Evolutionary conservation across 2,888 invertebrate species (phyloP), one percentile per base, ranked within the genome.

Genomic region (Melitaea athalia): DNA sequence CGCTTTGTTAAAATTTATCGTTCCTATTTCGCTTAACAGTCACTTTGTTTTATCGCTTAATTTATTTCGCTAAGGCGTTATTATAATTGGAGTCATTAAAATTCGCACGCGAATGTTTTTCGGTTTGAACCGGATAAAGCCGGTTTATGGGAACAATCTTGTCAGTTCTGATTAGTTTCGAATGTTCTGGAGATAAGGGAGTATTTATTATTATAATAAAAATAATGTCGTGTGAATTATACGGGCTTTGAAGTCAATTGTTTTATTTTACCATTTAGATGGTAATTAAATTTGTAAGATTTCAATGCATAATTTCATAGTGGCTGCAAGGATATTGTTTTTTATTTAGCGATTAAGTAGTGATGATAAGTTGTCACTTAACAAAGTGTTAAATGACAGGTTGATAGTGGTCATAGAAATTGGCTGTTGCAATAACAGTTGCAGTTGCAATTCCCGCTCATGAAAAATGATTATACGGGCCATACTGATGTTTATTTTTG

Each of bases 21-120:
- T 63, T 66, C 72, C 73, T 74, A 70, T 74, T 74, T 72, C 72
- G 75, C 71, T 75, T 73, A 75, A 71, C 69, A 72, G 73, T 74
- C 75, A 68, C 72, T 77, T 76, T 75, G 74, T 74, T 75, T 76
- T 72, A 71, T 74, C 69, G 67, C 71, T 72, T 74, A 72, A 77
- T 77, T 76, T 77, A 75, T 76, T 74, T 70, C 68, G 69, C 71
- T 67, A 62, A 72, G 67, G 71, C 76, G 74, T 73, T 75, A 75
- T 73, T 75, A 74, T 77, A 77, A 77, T 76, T 76, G 76, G 71
- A 72, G 70, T 69, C 73, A 73, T 77, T 75, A 74, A 73, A 74
- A 42, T 57, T 57, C 38, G 57, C 57, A 38, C 57, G 42, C n/a
- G 57, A 57, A 57, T 57, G 57, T 57, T 76, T 71, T 38, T 68